phyloP scores from a whole-genome alignment of 2,113 vertebrate species.

The Ailuropoda melanoleuca region DNA sequence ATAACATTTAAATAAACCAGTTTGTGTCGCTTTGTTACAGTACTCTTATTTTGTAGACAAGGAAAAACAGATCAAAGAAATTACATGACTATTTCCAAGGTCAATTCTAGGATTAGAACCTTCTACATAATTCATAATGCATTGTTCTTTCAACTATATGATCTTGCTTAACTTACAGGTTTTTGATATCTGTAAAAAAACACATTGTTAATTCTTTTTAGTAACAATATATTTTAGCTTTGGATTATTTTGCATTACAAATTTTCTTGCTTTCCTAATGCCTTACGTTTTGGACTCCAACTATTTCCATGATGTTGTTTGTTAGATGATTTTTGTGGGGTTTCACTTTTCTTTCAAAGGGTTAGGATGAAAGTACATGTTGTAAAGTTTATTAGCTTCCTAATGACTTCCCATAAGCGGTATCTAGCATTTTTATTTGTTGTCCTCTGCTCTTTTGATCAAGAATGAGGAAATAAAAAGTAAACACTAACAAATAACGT shows the following conservation, averaged over 20 bases:
- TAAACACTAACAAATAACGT: background rate
- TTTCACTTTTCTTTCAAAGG: background rate
- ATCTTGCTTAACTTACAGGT: background rate
- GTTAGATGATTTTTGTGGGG: background rate
- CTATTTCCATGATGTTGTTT: background rate
- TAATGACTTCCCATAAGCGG: background rate
- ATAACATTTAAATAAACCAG: background rate
- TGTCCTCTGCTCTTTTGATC: background rate
- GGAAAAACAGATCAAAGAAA: background rate
- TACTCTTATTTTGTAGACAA: background rate
- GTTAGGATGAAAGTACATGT: background rate
- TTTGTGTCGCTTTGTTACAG: background rate
- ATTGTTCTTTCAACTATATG: background rate
- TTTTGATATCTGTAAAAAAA: background rate
- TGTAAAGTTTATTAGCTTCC: background rate
- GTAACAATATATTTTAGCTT: background rate
- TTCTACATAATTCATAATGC: background rate
- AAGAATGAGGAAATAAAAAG: slow-evolving; percentile 17
- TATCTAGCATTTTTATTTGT: background rate
- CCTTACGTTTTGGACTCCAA: background rate
- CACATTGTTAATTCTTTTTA: background rate
- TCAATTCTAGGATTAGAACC: background rate
- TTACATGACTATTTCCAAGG: background rate
- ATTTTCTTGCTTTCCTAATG: background rate
- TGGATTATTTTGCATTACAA: background rate